Conservation (phyloP, 2,888 invertebrate species). For the Agrilus biguttatus region DNA sequence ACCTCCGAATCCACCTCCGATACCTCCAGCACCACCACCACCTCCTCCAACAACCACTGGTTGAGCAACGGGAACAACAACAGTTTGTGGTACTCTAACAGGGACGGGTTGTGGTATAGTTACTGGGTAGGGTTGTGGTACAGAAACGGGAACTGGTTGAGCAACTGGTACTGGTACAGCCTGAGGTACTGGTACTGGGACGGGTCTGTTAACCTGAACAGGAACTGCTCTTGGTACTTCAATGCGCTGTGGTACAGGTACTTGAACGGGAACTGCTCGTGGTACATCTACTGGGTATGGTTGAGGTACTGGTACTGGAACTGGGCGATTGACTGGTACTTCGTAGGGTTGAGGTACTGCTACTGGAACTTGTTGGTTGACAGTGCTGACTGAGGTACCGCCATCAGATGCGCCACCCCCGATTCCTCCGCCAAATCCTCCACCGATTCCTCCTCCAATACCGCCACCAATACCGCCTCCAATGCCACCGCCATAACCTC, state of each 20-base stretch:
- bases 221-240: constrained; percentile 26
- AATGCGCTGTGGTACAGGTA: constrained; percentile 26
- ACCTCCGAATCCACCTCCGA: constrained; percentile 10
- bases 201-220: constrained; percentile 25
- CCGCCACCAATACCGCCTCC: constrained; percentile 12
- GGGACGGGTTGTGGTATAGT: constrained; percentile 40
- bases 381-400: constrained; percentile 24
- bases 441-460: constrained; percentile 6
- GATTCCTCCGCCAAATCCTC: constrained; percentile 6
- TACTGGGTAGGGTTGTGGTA: constrained; percentile 30
- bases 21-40: constrained; percentile 13
- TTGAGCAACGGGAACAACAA: constrained; percentile 30
- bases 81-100: constrained; percentile 39
- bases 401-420: constrained; percentile 13
- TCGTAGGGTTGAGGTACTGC: constrained; percentile 25
- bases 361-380: constrained; percentile 24
- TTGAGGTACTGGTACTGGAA: constrained; percentile 39
- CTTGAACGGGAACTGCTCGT: constrained; percentile 32
- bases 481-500: constrained; percentile 7
- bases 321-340: constrained; percentile 25
- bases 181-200: constrained; percentile 22
- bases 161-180: constrained; percentile 31
- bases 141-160: constrained; percentile 33
- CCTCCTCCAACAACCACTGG: constrained; percentile 32
- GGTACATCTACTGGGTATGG: constrained; percentile 37